Conservation (phyloP, 2,888 invertebrate species). For the Argyra leucocephala region DNA sequence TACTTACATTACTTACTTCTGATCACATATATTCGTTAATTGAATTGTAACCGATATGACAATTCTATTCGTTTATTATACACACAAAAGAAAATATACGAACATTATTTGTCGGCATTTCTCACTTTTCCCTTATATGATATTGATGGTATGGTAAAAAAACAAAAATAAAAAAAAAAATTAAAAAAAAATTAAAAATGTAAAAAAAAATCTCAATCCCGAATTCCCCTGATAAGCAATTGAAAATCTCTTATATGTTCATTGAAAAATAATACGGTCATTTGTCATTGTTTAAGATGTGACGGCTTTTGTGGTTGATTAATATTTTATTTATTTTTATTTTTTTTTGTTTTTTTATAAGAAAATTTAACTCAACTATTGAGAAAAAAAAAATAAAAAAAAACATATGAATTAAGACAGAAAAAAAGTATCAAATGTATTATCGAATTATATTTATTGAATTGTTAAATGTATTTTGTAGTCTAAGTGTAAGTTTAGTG, state of each 20-base stretch:
- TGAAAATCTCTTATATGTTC: background rate
- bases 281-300: conserved; percentile 11
- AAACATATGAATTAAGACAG: background rate
- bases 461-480: conserved; percentile 6
- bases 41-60: background rate
- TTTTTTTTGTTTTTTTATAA: background rate
- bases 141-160: background rate
- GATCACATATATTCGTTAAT: background rate
- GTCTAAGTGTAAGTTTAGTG: background rate
- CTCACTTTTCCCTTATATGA: background rate
- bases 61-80: background rate
- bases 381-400: background rate
- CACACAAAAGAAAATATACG: too few species aligned
- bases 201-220: background rate
- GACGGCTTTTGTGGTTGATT: conserved; percentile 11
- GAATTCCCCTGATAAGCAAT: background rate
- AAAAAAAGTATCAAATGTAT: background rate
- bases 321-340: too few species aligned
- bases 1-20: too few species aligned
- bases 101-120: background rate
- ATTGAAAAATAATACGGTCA: conserved; percentile 7
- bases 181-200: background rate
- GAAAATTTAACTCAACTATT: background rate
- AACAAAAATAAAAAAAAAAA: background rate
- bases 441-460: background rate